Percentiles rank a stretch among this genome's conserved stretches.
phyloP scores from a whole-genome alignment of 2,888 invertebrate species.

The Pyrrhosoma nymphula region DNA sequence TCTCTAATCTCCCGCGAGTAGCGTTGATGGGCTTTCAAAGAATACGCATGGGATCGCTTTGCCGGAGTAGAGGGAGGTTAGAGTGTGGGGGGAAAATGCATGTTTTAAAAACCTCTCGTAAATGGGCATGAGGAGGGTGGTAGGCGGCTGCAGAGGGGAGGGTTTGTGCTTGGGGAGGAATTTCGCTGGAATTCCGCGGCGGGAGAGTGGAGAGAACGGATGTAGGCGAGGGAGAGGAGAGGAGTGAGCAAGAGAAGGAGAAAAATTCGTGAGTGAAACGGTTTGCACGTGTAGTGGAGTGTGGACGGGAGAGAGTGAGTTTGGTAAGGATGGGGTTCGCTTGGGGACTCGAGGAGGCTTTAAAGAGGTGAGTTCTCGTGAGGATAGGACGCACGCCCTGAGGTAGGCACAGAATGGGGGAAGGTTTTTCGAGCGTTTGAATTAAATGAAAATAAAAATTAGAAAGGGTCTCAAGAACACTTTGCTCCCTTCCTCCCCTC shows the following conservation, averaged over 20 bases:
- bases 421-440: neutral
- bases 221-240: no score
- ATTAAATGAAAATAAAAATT: neutral
- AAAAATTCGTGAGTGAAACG: neutral
- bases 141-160: neutral
- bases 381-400: neutral
- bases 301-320: neutral
- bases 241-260: no score
- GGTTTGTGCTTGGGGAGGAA: neutral
- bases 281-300: neutral
- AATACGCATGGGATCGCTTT: constrained; percentile 49
- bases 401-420: neutral
- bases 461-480: neutral
- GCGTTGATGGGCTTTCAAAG: constrained; percentile 48
- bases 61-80: no score
- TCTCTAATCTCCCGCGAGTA: constrained; percentile 51
- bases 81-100: neutral
- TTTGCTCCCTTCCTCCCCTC: neutral
- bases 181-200: neutral
- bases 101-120: neutral
- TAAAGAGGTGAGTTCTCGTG: neutral
- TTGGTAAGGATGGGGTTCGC: no score
- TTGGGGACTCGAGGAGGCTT: no score
- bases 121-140: neutral
- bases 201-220: no score